Conservation (phyloP, 2,113 vertebrate genomes). For the Sinocyclocheilus maitianheensis region DNA sequence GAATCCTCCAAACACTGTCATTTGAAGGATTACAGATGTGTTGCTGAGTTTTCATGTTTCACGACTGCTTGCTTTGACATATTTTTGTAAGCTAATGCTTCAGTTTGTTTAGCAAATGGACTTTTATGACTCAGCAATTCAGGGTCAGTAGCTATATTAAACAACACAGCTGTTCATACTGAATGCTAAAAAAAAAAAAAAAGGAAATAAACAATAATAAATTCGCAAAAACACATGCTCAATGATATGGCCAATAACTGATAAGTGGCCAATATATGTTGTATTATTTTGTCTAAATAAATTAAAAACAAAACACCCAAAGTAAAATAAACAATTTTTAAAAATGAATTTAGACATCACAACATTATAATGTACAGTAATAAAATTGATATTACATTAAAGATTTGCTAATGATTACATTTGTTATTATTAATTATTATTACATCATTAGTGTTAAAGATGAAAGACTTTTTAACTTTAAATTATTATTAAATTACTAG, state of each 20-base stretch:
- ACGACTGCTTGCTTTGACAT: background rate
- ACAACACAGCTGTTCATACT: slow-evolving; percentile 36
- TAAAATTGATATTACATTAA: background rate
- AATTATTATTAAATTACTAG: too few relatives aligned
- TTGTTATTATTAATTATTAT: background rate
- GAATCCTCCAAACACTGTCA: background rate
- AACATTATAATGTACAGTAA: background rate
- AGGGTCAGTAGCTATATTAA: slow-evolving; percentile 18
- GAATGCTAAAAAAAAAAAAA: background rate
- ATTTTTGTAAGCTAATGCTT: slow-evolving; percentile 16
- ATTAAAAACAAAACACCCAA: background rate
- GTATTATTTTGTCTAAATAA: background rate
- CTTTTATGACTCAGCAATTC: slow-evolving; percentile 37
- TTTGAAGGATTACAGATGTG: slow-evolving; percentile 12
- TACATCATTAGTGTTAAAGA: background rate
- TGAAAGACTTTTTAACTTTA: background rate
- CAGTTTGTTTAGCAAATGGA: slow-evolving; percentile 31
- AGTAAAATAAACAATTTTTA: too few relatives aligned
- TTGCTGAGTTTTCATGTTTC: background rate
- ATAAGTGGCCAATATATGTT: background rate
- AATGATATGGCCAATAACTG: background rate
- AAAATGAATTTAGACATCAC: background rate
- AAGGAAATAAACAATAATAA: background rate
- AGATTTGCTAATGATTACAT: background rate
- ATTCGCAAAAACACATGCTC: background rate